Percentiles rank a stretch among this genome's conserved stretches.
phyloP scores from a whole-genome alignment of 1,140 invertebrate species.

The Bombus pascuorum region DNA sequence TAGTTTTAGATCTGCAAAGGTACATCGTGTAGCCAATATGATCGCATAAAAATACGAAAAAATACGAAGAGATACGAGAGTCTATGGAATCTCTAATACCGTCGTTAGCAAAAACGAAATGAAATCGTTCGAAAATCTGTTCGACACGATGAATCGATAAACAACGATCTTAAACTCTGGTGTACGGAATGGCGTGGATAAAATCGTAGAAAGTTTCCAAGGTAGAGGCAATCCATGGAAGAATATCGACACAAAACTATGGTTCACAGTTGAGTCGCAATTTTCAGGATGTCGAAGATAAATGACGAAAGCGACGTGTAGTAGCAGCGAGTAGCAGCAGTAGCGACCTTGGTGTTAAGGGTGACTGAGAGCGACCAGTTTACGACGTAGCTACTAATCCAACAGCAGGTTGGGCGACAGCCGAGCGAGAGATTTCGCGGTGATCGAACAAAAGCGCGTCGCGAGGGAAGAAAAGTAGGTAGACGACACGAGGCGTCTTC shows the following conservation, averaged over 20 bases:
- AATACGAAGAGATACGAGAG: too few species aligned
- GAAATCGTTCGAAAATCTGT: too few species aligned
- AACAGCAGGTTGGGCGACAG: constrained; percentile 27
- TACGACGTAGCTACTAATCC: constrained; percentile 43
- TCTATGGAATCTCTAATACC: too few species aligned
- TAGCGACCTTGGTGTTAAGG: constrained; percentile 35
- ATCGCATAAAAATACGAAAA: too few species aligned
- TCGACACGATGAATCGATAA: neutral
- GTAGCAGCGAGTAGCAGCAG: neutral
- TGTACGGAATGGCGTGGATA: neutral
- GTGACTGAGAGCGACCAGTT: constrained; percentile 18
- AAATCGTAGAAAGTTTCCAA: neutral
- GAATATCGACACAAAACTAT: neutral
- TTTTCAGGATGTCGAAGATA: neutral
- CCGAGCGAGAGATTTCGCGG: constrained; percentile 48
- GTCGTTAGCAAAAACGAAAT: too few species aligned
- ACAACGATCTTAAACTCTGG: neutral
- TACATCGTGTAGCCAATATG: too few species aligned
- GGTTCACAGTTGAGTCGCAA: neutral
- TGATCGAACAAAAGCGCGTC: constrained; percentile 41
- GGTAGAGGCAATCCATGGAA: neutral
- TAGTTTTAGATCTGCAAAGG: too few species aligned
- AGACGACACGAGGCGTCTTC: constrained; percentile 48
- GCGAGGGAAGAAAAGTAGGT: constrained; percentile 51
- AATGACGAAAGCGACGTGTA: neutral